Percentiles rank a stretch among this genome's conserved stretches.
Conservation (phyloP, 2,797 vertebrate genomes). For the Peromyscus eremicus region DNA sequence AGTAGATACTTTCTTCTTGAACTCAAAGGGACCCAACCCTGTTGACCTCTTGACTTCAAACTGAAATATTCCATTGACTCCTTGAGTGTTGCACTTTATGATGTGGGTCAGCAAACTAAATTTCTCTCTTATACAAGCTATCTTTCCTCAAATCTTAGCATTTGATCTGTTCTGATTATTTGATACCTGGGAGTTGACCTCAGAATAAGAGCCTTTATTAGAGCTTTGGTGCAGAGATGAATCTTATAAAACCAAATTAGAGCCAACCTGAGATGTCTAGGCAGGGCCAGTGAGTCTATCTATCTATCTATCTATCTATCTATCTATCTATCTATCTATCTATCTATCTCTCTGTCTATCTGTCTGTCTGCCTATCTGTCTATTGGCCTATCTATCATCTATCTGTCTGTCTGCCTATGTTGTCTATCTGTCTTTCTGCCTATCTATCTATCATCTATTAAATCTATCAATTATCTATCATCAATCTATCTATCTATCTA, state of each 20-base stretch:
- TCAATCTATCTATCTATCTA: no score
- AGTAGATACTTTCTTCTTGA: neutral
- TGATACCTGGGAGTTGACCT: neutral
- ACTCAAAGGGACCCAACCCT: neutral
- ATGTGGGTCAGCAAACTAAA: neutral
- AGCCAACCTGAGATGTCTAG: neutral
- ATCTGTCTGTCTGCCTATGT: no score
- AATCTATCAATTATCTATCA: no score
- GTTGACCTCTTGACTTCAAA: neutral
- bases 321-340: no score
- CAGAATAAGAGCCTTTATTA: neutral
- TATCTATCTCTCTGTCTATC: no score
- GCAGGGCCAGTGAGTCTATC: neutral
- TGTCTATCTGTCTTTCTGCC: no score
- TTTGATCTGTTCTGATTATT: neutral
- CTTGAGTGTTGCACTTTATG: neutral
- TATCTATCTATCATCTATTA: no score
- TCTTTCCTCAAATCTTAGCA: neutral
- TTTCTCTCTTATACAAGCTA: neutral
- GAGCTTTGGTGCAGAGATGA: neutral
- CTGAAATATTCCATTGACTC: neutral
- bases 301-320: no score
- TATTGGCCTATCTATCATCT: no score
- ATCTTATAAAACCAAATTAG: neutral
- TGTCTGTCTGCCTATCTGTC: no score